A percentile compares a stretch with the other conserved stretches of the same genome.
Conservation (phyloP, 2,797 vertebrate species). For the Chaetodon trifasciatus region DNA sequence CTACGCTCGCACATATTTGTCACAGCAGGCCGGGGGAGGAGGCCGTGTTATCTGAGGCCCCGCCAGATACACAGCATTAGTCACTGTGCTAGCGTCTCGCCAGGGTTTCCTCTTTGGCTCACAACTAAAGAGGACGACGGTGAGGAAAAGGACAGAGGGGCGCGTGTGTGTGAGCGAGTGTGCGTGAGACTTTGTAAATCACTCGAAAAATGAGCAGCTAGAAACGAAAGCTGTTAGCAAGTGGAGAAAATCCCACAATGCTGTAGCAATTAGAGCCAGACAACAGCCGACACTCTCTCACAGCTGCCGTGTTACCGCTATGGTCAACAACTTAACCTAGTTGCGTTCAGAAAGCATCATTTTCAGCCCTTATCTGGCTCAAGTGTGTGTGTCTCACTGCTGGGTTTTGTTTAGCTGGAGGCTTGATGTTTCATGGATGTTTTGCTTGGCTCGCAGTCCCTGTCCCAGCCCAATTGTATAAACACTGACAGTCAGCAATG, state of each 20-base stretch:
- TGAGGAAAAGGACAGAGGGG: conserved; percentile 64
- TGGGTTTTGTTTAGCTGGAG: conserved; percentile 80
- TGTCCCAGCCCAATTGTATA: conserved; percentile 82
- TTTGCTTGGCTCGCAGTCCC: conserved; percentile 79
- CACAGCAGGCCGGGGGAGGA: conserved; percentile 88
- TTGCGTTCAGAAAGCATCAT: conserved; percentile 58
- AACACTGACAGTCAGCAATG: conserved; percentile 79
- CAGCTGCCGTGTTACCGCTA: conserved; percentile 56
- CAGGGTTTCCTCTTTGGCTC: conserved; percentile 88
- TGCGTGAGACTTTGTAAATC: conserved; percentile 46
- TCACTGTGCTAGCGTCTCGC: conserved; percentile 87
- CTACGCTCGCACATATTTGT: conserved; percentile 88
- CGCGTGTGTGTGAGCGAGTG: conserved; percentile 27
- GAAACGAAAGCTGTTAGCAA: conserved; percentile 32
- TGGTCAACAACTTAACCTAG: conserved; percentile 66
- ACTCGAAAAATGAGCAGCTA: conserved; percentile 47
- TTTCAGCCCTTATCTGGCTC: conserved; percentile 74
- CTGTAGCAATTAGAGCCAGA: conserved; percentile 61
- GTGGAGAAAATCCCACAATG: conserved; percentile 52
- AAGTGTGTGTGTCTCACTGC: conserved; percentile 72
- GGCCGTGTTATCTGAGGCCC: conserved; percentile 86
- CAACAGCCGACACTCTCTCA: conserved; percentile 50
- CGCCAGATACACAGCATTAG: conserved; percentile 88
- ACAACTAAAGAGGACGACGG: conserved; percentile 76
- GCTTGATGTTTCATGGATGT: conserved; percentile 84